Percentiles rank a stretch among this genome's conserved stretches.
phyloP scores from a whole-genome alignment of 2,113 vertebrate species.

The Telmatochromis sp. region DNA sequence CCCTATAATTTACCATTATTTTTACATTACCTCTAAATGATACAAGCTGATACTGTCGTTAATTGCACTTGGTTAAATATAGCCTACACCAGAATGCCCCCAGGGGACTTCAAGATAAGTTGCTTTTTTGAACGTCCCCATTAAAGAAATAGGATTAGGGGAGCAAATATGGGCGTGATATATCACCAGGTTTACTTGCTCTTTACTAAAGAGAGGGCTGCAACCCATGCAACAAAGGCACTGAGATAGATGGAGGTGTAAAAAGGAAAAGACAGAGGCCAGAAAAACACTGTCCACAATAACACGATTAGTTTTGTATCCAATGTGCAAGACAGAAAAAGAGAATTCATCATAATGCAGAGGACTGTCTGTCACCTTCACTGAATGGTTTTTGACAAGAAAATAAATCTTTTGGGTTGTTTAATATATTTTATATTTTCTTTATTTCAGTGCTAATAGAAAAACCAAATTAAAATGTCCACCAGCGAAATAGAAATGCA shows the following conservation, averaged over 20 bases:
- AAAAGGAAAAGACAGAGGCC: conserved; percentile 93
- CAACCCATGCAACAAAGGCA: conserved; percentile 97
- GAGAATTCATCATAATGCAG: conserved; percentile 94
- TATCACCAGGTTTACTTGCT: conserved; percentile 94
- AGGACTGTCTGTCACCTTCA: conserved; percentile 95
- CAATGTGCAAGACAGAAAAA: conserved; percentile 81
- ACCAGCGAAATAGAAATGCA: conserved; percentile 98
- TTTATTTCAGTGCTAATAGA: conserved; percentile 99
- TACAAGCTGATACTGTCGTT: conserved; percentile 99
- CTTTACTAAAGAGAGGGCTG: conserved; percentile 94
- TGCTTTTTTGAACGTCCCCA: conserved; percentile 85
- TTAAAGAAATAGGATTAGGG: conserved; percentile 99
- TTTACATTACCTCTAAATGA: conserved; percentile 99
- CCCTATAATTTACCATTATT: conserved; percentile 99
- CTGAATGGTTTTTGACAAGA: conserved; percentile 98
- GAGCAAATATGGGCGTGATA: conserved; percentile 93
- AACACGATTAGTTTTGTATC: conserved; percentile 87
- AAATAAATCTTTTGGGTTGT: conserved; percentile 98
- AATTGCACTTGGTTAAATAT: conserved; percentile 98
- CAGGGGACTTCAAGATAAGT: conserved; percentile 81
- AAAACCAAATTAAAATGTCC: conserved; percentile 99
- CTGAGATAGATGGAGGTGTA: conserved; percentile 96
- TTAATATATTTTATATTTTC: conserved; percentile 99
- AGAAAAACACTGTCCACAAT: conserved; percentile 94
- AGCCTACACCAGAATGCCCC: conserved; percentile 83